phyloP scores from a whole-genome alignment of 2,113 vertebrate species.

The Trematocara variabile region DNA sequence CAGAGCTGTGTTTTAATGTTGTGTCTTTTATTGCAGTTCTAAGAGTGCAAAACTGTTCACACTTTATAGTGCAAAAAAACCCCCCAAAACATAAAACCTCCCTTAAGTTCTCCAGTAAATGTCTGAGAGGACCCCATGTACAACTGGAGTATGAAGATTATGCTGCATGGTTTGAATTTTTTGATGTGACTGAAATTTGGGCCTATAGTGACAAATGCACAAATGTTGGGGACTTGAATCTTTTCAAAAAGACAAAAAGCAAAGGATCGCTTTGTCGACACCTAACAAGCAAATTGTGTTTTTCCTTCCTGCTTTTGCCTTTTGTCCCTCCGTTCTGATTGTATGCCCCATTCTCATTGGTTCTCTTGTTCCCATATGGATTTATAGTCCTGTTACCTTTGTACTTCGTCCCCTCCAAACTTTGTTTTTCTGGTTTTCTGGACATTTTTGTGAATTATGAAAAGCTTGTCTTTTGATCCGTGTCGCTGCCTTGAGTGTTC shows the following conservation, averaged over 20 bases:
- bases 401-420: neutral
- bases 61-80: neutral
- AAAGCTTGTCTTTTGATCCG: neutral
- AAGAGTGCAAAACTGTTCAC: neutral
- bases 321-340: accelerated
- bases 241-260: neutral
- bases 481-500: accelerated
- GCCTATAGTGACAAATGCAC: neutral
- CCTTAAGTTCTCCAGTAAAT: neutral
- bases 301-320: neutral
- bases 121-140: neutral
- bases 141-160: neutral
- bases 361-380: neutral
- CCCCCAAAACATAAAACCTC: neutral
- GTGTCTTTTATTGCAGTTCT: neutral
- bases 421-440: neutral
- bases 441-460: neutral
- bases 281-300: neutral
- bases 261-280: neutral
- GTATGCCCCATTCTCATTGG: neutral
- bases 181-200: neutral
- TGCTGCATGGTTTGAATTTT: neutral
- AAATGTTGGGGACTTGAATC: neutral
- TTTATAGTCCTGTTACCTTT: neutral
- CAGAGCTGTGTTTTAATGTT: neutral